Base-by-base conservation (phyloP, 2,113 vertebrate genomes). In the Centropus bengalensis region DNA sequence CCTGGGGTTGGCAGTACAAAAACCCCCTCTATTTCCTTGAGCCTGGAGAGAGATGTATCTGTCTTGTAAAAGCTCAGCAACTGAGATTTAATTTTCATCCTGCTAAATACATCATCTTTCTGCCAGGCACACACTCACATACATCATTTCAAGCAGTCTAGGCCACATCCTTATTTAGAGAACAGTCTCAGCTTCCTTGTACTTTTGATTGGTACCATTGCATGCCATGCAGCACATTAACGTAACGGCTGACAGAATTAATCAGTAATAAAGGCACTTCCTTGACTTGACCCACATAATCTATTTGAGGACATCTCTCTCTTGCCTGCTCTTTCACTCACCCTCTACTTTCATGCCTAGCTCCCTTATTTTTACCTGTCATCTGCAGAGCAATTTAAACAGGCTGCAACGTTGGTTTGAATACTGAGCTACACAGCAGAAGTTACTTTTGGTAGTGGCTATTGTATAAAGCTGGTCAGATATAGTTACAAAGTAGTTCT, bases 81-180 rank as follows among this genome's bases (percentile, higher is more conserved):
- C 19, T 83, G 85, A 96, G 88, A 91, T 81, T 85, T 95, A 68
- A 68, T 88, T 86, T 71, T 93, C 38, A 49, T 77, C 82, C 71
- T 88, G 55, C 94, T 88, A 67, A 30, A 81, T 88, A 88, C 68
- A 16, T 88, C 89, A 83, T 56, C 91, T 32, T 82, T 70, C 70
- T 86, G 82, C 82, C 42, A 91, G 91, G 85, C 85, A 87, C 70
- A 94, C 51, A 86, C 64, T 80, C 79, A 51, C 10, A 69, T 33
- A 73, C 60, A 24, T 85, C 66, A 42, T 64, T 92, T 89, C 75
- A 63, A 89, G 89, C 75, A 77, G 95, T 86, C 89, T 89, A 67
- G 63, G 59, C 59, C 79, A 80, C 89, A 93, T 96, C 91, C 94
- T 96, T 96, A 90, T 96, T 96, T 95, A 96, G 95, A 77, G 71